Base-by-base conservation (phyloP, 2,888 invertebrate genomes). In the Brachypalpus laphriformis region DNA sequence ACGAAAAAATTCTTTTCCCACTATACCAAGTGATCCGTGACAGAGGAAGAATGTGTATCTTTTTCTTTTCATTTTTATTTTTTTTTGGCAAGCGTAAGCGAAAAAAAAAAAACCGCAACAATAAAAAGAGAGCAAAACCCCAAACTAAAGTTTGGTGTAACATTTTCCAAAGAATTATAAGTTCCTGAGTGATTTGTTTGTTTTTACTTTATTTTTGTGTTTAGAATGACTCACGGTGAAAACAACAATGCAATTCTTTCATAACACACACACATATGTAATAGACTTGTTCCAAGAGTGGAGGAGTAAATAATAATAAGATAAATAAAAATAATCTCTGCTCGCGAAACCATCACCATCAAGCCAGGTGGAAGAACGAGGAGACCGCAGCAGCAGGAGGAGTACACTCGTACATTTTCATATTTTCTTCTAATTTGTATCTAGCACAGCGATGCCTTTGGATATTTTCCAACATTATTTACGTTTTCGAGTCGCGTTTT, bases 401-500 rank as follows among this genome's bases (percentile, higher is more conserved):
- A 31, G 49, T 22, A 14, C 70, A 65, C n/a, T n/a, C n/a, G 25
- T 25, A 25, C 49, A 59, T 45, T 56, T 68, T 49, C 28, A 49
- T 65, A 65, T 70, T 51, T 61, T 51, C 34, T 47, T 51, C 20
- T 51, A 66, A 51, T 34, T 70, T 57, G 49, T 61, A 37, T 40
- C 47, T 68, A 16, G 22, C 14, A 42, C 42, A 22, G 18, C 20
- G 57, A 16, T 66, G 59, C 42, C 22, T 66, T 83, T 80, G 83
- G 78, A 83, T 63, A 75, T 80, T 75, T 57, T 83, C 83, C 83
- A 83, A 80, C 63, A 42, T 74, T 83, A 80, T 80, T 80, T 80
- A 80, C 83, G 78, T 78, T 83, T 78, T 68, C 68, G 63, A 63
- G 59, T 40, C 51, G 54, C 54, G 47, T 49, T 56, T 61, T 37